Evolutionary conservation across 2,113 vertebrate genomes (phyloP).

Genomic region (Prochilodus magdalenae): DNA sequence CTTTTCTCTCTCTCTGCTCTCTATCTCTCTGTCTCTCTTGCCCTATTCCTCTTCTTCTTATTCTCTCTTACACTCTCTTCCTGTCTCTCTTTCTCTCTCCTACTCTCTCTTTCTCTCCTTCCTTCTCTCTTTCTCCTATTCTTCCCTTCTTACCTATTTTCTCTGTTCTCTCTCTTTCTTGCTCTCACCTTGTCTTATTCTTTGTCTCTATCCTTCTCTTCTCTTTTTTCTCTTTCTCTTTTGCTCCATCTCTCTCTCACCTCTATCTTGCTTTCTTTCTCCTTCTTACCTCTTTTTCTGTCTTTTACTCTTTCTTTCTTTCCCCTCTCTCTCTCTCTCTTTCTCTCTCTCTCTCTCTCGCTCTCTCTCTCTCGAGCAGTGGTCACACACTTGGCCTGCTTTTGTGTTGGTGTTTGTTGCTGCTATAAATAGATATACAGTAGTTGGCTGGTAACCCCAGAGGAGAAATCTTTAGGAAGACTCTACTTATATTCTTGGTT

Average conservation of each 20-base stretch:
- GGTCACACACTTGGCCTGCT: not conserved
- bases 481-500: not conserved
- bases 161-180: slow-evolving; percentile 18
- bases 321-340: not conserved
- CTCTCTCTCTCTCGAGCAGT: not conserved
- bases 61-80: slow-evolving; percentile 20
- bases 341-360: not conserved
- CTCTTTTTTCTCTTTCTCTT: slow-evolving; percentile 14
- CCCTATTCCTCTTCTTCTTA: not conserved
- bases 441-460: slow-evolving; percentile 13
- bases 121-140: not conserved
- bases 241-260: slow-evolving; percentile 14
- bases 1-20: slow-evolving; percentile 5
- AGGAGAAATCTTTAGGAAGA: slow-evolving; percentile 21
- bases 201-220: not conserved
- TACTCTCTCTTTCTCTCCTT: slow-evolving; percentile 13
- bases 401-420: slow-evolving; percentile 14
- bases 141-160: not conserved
- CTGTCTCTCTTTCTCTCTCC: not conserved
- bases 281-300: not conserved
- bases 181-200: too few relatives aligned
- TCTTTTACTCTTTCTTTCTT: not conserved
- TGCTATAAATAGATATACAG: slow-evolving; percentile 42
- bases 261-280: not conserved
- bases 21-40: not conserved